These are phyloP conservation scores for Rachycentron canadum DNA, from an alignment of 2,797 vertebrate species.

Conservation along the genomic window DNA sequence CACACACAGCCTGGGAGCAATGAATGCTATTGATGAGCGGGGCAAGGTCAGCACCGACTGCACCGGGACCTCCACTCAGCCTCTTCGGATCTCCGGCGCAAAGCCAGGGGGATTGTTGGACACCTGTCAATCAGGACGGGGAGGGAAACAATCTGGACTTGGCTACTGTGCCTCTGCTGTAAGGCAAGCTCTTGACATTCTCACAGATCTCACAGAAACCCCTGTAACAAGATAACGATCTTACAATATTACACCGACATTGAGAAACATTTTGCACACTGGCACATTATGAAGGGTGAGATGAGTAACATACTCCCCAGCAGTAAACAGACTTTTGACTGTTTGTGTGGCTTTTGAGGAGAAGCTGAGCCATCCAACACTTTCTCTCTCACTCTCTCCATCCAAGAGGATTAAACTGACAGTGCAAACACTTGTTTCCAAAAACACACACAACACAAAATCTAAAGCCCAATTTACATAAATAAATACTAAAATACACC, in stretches of 20 bases:
- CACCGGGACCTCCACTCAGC: constrained; percentile 59
- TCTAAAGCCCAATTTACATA: too few relatives aligned
- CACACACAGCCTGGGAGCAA: constrained; percentile 68
- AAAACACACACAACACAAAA: too few relatives aligned
- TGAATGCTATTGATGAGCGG: constrained; percentile 78
- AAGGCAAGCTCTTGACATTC: constrained; percentile 77
- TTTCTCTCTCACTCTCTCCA: too few relatives aligned
- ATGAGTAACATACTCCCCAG: constrained; percentile 42
- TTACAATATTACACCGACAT: constrained; percentile 74
- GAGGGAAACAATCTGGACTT: constrained; percentile 68
- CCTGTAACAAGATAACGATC: constrained; percentile 81
- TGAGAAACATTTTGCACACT: constrained; percentile 74
- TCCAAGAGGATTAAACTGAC: too few relatives aligned
- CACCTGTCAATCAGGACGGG: constrained; percentile 84
- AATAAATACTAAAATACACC: too few relatives aligned
- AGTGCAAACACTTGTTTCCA: too few relatives aligned
- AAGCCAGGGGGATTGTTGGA: constrained; percentile 84
- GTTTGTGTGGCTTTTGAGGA: constrained; percentile 26
- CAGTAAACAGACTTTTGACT: constrained; percentile 47
- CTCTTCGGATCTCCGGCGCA: constrained; percentile 81
- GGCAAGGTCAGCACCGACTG: constrained; percentile 70
- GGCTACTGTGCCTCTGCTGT: constrained; percentile 74
- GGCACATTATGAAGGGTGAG: constrained; percentile 60
- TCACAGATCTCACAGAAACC: constrained; percentile 81
- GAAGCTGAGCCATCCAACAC: not conserved